Evolutionary conservation across 1,140 invertebrate genomes (phyloP), one percentile per base, ranked within the genome.

Genomic region (Ptiloglossa arizonensis): DNA sequence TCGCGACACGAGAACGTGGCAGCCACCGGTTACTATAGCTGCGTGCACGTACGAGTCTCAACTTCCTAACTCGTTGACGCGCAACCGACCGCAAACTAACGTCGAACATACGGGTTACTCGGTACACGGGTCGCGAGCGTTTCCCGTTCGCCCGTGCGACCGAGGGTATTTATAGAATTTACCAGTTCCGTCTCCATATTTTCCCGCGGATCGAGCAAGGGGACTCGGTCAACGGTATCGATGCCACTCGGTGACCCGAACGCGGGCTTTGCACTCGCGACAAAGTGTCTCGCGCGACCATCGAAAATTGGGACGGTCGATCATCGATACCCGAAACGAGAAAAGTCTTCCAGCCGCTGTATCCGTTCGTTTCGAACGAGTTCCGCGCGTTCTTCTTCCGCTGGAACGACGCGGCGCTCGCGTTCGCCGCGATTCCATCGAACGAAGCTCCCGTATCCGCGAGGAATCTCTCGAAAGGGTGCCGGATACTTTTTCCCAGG

Each of bases 11-110:
- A 50, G 19, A 50, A 50, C 19, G 9, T 50, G 19, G 4, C 19
- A n/a, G 41, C 41, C 9, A 50, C 19, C 19, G 19, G 46, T 9
- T 50, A 50, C 17, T n/a, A 50, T 50, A 17, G 46, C 3, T 50
- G 17, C 19, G 3, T n/a, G 9, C 6, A 3, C 15, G n/a, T 4
- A 13, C 19, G 17, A 38, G 57, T 57, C n/a, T n/a, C 59, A 59
- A 66, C 46, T 63, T 72, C 19, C 24, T 32, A 54, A 46, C 70
- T 32, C 38, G 60, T 63, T 57, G 62, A 68, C 80, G 41, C 70
- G 48, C 38, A 13, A 54, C 56, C 54, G 44, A 74, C 57, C 59
- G 38, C 44, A 44, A 62, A 56, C 50, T 57, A 46, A 57, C 57
- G 41, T 68, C 38, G 38, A 72, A 78, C 62, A 13, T 24, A 41